A percentile compares a stretch with the other conserved stretches of the same genome.
Conservation (phyloP, 2,113 vertebrate genomes). For the Chinchilla lanigera region DNA sequence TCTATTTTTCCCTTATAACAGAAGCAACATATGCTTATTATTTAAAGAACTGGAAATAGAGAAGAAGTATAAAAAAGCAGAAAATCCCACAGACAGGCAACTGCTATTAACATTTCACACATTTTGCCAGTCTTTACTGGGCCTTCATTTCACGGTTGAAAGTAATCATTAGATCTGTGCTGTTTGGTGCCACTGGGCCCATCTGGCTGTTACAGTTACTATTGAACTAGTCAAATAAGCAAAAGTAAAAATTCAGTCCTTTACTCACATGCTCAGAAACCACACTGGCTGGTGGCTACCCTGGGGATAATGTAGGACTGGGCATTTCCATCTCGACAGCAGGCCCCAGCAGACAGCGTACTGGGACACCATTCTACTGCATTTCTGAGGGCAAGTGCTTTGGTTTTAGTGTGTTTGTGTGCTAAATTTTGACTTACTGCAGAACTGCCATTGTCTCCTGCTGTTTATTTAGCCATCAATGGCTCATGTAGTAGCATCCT, state of each 20-base stretch:
- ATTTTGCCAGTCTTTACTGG: neutral
- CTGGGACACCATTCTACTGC: fast-evolving
- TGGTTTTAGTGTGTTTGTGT: neutral
- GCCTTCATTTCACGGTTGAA: neutral
- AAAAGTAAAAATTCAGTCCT: neutral
- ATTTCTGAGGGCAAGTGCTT: neutral
- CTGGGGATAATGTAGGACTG: fast-evolving
- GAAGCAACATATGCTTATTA: neutral
- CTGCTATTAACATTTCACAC: neutral
- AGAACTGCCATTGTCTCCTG: neutral
- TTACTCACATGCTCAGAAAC: neutral
- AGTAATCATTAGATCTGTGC: neutral
- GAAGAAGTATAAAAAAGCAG: neutral
- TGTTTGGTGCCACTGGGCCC: neutral
- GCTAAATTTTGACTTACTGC: neutral
- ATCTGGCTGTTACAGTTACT: neutral
- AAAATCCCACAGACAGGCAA: neutral
- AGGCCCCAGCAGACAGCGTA: neutral
- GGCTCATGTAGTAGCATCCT: neutral
- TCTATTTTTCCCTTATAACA: neutral
- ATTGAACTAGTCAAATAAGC: neutral
- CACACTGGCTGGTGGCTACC: too few species aligned
- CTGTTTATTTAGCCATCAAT: neutral
- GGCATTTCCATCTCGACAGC: neutral
- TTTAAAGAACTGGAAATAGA: neutral